These are phyloP conservation scores for Ceyx melanurus DNA, from an alignment of 2,113 vertebrate species.

Conservation along the genomic window DNA sequence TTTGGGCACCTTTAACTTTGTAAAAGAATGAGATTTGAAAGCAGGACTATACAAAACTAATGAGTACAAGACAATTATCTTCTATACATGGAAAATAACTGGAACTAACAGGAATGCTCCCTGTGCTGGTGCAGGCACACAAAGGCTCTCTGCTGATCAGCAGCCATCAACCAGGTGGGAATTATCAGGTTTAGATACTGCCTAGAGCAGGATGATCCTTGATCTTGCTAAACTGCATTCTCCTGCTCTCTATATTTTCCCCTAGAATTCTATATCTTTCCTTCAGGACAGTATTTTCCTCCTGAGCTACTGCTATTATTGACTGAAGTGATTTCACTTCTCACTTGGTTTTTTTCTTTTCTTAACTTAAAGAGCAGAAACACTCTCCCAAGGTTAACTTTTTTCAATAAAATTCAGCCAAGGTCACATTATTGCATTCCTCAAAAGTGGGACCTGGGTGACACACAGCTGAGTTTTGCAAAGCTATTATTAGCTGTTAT, in stretches of 20 bases:
- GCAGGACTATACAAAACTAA: neutral
- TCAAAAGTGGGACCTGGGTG: neutral
- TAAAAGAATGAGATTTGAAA: neutral
- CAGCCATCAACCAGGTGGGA: neutral
- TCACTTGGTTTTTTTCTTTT: neutral
- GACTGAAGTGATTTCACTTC: conserved; percentile 12
- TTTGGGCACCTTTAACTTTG: neutral
- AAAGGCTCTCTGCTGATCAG: neutral
- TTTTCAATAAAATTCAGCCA: neutral
- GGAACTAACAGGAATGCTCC: neutral
- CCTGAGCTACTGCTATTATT: neutral
- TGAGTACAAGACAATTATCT: neutral
- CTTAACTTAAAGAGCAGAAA: neutral
- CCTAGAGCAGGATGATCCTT: neutral
- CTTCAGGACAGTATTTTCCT: conserved; percentile 35
- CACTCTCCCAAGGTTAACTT: neutral
- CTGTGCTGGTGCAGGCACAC: neutral
- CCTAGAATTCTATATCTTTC: neutral
- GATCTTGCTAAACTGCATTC: neutral
- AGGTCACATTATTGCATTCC: neutral
- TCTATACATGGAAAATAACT: neutral
- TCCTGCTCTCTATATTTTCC: neutral
- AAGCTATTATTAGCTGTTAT: neutral
- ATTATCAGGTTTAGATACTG: neutral
- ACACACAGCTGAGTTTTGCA: neutral